Evolutionary conservation across 1,140 invertebrate genomes (phyloP), one percentile per base, ranked within the genome.

Genomic region (Penaeus chinensis): DNA sequence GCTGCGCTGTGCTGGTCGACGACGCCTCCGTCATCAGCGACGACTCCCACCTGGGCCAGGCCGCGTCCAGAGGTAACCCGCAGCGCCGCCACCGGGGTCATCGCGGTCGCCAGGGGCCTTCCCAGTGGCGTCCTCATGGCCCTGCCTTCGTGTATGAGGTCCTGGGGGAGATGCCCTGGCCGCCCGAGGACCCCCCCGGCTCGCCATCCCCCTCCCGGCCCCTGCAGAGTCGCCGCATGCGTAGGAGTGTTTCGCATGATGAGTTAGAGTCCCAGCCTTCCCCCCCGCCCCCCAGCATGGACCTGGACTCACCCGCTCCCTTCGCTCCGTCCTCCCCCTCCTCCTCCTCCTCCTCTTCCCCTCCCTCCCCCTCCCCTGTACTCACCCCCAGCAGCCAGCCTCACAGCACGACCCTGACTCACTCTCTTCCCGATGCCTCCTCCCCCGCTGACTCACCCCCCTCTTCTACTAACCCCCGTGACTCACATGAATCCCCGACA

Each of bases 231-330:
- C 83, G 66, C 47, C 88, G 88, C 88, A 89, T 89, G 88, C 88
- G 88, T 89, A 89, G 88, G 77, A 89, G 88, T 85, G 83, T 85
- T 77, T 66, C 54, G 83, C 88, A 89, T 89, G 88, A 89, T 37
- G 65, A 60, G 42, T 27, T 47, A 80, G 24, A 18, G 54, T 54
- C 24, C 42, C 78, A 47, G 47, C 42, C 22, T 19, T 19, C 42
- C 24, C 20, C 22, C 47, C 42, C 27, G n/a, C 20, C 27, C 47
- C 24, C 47, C 22, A 80, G 47, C 24, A 60, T 61, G 22, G 22
- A 13, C 24, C 19, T 61, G n/a, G 47, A 54, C n/a, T 79, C 27
- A 80, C 42, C 24, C 60, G 54, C 10, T 24, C 78, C 78, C 27
- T 2, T 74, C 71, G 27, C 27, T 32, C 42, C 18, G 37, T 27